Evolutionary conservation across 1,140 invertebrate genomes (phyloP), one percentile per base, ranked within the genome.

Genomic region (Drosophila ambigua): DNA sequence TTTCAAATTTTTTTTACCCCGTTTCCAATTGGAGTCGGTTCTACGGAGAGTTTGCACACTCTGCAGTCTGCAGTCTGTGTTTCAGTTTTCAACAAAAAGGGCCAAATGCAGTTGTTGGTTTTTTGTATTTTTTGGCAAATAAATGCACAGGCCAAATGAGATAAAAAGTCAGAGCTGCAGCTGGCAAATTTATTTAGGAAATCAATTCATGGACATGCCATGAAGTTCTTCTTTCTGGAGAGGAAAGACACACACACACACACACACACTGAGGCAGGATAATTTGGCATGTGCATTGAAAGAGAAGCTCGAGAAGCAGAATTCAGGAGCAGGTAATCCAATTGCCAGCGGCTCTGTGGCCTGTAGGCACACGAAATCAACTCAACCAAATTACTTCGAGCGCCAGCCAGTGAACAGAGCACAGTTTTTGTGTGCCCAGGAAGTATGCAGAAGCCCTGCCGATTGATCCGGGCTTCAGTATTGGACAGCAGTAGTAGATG

Each of bases 101-200:
- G 51, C 66, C 11, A 82, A 83, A 63, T 80, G 77, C 72, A 84
- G 31, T 69, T 69, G 23, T 20, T 20, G 4, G 0, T 72, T 76
- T 61, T 31, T 50, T 9, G 2, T 4, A 4, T 23, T 72, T 60
- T 76, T 59, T 60, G 57, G 64, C 64, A 80, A 84, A 77, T 84
- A 84, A 83, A 83, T 83, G 68, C 50, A 63, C 68, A 49, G 41
- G 55, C 46, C 72, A 65, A 85, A 85, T 76, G 59, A 64, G 63
- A 85, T 78, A 79, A 79, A 50, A 66, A 85, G 55, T 63, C 59
- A 51, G 26, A 46, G 69, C 39, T 54, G 63, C 60, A 83, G 55
- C 65, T 72, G 53, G 46, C 63, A 77, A 85, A 85, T 85, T 59
- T 84, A 73, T 85, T 85, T 69, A 69, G 44, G 31, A 77, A 85